phyloP scores from a whole-genome alignment of 2,113 vertebrate species.

The Collichthys lucidus region DNA sequence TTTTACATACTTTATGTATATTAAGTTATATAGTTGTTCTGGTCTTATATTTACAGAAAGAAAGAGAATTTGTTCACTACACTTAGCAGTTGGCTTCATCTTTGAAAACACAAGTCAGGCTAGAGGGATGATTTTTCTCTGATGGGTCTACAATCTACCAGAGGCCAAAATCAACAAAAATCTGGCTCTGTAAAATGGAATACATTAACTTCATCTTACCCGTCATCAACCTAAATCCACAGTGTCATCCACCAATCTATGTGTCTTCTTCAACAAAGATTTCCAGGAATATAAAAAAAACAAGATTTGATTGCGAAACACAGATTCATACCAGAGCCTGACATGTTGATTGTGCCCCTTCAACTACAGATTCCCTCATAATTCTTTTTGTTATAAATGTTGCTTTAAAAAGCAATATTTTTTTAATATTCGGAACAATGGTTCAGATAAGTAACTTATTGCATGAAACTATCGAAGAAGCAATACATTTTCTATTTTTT shows the following conservation, averaged over 20 bases:
- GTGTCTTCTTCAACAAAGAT: not conserved
- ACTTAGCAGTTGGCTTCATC: conserved; percentile 8
- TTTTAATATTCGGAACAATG: not conserved
- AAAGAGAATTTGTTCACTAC: not conserved
- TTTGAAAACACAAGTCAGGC: conserved; percentile 1
- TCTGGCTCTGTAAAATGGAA: conserved; percentile 18
- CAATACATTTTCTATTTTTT: not conserved
- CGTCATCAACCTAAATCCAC: not conserved
- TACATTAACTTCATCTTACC: conserved; percentile 1
- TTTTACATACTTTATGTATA: not conserved
- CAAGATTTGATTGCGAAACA: not conserved
- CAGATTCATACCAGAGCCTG: conserved; percentile 9
- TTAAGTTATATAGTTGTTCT: too few species aligned
- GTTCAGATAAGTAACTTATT: not conserved
- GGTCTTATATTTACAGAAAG: too few species aligned
- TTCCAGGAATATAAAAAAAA: conserved; percentile 15
- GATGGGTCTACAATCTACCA: conserved; percentile 2
- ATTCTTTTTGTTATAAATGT: not conserved
- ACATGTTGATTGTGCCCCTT: not conserved
- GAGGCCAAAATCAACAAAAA: conserved; percentile 30
- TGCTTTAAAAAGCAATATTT: not conserved
- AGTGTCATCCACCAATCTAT: not conserved
- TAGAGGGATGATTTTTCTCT: conserved; percentile 2
- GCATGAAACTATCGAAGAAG: not conserved
- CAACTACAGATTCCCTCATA: not conserved